phyloP scores from a whole-genome alignment of 2,888 invertebrate genomes.

The Strigamia transsilvanica region DNA sequence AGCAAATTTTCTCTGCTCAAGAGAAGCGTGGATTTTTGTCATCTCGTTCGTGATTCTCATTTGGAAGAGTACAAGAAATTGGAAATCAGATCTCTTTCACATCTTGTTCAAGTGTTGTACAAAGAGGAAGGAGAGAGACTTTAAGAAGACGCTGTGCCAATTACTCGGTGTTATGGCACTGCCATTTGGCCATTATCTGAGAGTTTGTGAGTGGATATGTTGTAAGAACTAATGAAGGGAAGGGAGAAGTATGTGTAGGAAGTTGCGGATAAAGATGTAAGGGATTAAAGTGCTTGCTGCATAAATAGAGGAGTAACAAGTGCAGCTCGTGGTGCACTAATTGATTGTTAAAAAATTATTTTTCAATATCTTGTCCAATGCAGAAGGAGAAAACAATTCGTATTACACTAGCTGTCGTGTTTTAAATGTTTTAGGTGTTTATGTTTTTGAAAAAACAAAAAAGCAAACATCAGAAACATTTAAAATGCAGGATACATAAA shows the following conservation, averaged over 20 bases:
- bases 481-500: not conserved
- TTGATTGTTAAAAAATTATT: too few relatives aligned
- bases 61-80: constrained; percentile 10
- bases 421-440: too few relatives aligned
- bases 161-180: constrained; percentile 10
- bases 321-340: not conserved
- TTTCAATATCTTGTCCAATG: too few relatives aligned
- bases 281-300: not conserved
- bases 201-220: constrained; percentile 7
- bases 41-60: constrained; percentile 4
- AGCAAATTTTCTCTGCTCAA: not conserved
- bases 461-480: too few relatives aligned
- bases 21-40: constrained; percentile 21
- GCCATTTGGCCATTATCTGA: not conserved
- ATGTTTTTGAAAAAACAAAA: too few relatives aligned
- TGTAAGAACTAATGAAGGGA: constrained; percentile 20
- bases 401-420: too few relatives aligned
- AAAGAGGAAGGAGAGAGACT: not conserved
- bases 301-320: not conserved
- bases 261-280: constrained; percentile 14
- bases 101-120: not conserved
- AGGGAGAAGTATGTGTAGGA: not conserved
- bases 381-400: too few relatives aligned
- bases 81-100: constrained; percentile 14
- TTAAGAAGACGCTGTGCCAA: not conserved